Evolutionary conservation across 2,797 vertebrate species (phyloP).

Genomic region (Cottoperca gobio): DNA sequence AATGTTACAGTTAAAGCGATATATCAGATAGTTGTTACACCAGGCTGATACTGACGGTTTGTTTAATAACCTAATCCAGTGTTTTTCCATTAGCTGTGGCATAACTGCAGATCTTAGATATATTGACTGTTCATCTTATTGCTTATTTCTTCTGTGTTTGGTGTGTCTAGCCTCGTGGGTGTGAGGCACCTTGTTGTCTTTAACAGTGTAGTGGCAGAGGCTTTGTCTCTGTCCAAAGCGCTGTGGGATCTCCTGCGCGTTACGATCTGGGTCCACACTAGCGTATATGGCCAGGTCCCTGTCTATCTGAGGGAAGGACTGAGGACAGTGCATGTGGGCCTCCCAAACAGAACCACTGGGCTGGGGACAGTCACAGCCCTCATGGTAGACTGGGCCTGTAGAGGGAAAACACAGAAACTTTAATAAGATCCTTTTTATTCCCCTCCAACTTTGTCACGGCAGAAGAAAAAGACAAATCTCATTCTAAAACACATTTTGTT

Average conservation of each 20-base stretch:
- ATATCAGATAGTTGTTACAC: neutral
- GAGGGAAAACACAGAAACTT: conserved; percentile 3
- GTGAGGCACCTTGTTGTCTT: conserved; percentile 91
- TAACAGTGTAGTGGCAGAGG: conserved; percentile 96
- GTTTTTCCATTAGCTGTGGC: neutral
- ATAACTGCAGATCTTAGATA: neutral
- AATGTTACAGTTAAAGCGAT: neutral
- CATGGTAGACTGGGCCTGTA: conserved; percentile 93
- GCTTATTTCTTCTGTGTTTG: neutral
- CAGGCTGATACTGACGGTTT: neutral
- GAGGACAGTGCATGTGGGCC: conserved; percentile 90
- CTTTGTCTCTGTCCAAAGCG: conserved; percentile 96
- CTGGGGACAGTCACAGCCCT: conserved; percentile 94
- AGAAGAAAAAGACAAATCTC: neutral
- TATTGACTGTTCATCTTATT: neutral
- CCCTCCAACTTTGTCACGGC: neutral
- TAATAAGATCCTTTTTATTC: neutral
- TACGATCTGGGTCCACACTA: conserved; percentile 89
- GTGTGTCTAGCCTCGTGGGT: neutral
- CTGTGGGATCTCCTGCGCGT: conserved; percentile 90
- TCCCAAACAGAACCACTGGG: conserved; percentile 87
- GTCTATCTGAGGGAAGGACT: conserved; percentile 90
- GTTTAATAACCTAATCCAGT: neutral
- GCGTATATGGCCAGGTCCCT: conserved; percentile 88
- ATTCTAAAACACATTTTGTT: neutral